These are phyloP conservation scores for Pachyuromys duprasi DNA, from an alignment of 2,797 vertebrate genomes.

Conservation along the genomic window DNA sequence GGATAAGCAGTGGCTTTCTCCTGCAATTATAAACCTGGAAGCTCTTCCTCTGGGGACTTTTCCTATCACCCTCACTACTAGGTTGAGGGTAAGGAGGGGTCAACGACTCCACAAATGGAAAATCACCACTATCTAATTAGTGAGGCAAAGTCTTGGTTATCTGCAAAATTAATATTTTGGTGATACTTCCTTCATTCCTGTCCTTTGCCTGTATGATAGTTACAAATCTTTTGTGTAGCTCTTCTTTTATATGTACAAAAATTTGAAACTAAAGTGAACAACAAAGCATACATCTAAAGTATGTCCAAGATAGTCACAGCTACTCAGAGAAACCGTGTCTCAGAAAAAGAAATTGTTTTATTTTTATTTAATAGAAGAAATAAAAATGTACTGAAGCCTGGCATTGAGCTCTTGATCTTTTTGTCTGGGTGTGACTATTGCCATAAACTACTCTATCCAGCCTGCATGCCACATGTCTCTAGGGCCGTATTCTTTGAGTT, in stretches of 20 bases:
- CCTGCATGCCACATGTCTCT: too few species aligned
- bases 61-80: neutral
- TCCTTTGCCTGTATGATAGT: neutral
- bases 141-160: neutral
- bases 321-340: too few species aligned
- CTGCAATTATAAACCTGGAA: neutral
- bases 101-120: neutral
- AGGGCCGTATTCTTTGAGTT: too few species aligned
- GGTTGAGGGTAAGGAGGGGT: neutral
- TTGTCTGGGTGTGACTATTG: too few species aligned
- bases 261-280: neutral
- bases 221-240: neutral
- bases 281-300: neutral
- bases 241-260: neutral
- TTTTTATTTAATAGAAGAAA: too few species aligned
- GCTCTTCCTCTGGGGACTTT: neutral
- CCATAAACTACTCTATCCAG: too few species aligned
- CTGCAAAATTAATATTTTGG: neutral
- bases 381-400: too few species aligned
- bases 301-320: too few species aligned
- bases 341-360: too few species aligned
- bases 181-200: neutral
- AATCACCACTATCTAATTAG: neutral
- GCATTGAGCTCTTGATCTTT: too few species aligned
- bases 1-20: neutral